Evolutionary conservation across 2,888 invertebrate species (phyloP), one percentile per base, ranked within the genome.

Genomic region (Caenorhabditis sp.): DNA sequence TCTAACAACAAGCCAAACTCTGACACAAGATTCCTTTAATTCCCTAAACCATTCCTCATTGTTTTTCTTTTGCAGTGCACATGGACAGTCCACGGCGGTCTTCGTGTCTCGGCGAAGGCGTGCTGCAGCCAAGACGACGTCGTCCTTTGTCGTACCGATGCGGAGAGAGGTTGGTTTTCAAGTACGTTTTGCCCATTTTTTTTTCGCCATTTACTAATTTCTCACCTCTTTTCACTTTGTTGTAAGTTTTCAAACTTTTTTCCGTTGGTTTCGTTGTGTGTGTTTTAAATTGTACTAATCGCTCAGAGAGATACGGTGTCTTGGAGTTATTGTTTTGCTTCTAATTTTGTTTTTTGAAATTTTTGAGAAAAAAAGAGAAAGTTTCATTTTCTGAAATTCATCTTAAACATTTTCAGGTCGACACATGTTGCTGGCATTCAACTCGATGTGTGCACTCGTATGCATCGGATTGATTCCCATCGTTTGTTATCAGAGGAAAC

Each of bases 61-160:
- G n/a, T n/a, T n/a, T n/a, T n/a, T 19, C 35, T 22, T 51, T 89
- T 90, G 74, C 87, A 91, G 91, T 91, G 91, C 77, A 89, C 90
- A 35, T 90, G 88, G 87, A 90, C 91, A 26, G 86, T 90, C 1
- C 91, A 91, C 72, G 88, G 88, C 19, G 87, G 88, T 2, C 82
- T 91, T 2, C 85, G 88, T 16, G 89, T 91, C 1, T 88, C 86
- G 26, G 91, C 91, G 6, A 87, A 89, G 51, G 84, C 90, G 19
- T 91, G 91, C 59, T 91, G 91, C 68, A 73, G 83, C 16, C 49
- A 58, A 14, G 75, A 80, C 44, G 74, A 70, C 44, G 77, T 54
- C 24, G 63, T 69, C 2, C 35, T 79, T 31, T 85, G 88, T 49
- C 69, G 89, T 26, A 85, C 81, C n/a, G 88, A 85, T 75, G 84